These are phyloP conservation scores for Drosophila paramelanica DNA, from an alignment of 2,888 invertebrate genomes.

Conservation along the genomic window DNA sequence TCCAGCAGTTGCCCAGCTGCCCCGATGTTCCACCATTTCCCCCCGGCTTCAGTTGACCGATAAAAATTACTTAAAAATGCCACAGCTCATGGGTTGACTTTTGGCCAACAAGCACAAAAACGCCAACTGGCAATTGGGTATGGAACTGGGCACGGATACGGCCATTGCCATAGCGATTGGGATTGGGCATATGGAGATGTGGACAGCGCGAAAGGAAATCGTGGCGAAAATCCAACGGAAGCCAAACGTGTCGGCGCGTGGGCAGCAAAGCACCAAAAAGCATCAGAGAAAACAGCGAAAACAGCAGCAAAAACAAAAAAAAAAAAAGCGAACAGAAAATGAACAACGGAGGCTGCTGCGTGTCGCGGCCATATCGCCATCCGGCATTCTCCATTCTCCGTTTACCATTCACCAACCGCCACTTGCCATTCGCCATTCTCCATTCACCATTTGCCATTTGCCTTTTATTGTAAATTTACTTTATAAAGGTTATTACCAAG, in stretches of 20 bases:
- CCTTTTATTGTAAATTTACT: conserved; percentile 80
- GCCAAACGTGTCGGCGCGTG: conserved; percentile 67
- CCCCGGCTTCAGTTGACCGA: conserved; percentile 64
- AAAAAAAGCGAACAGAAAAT: conserved; percentile 18
- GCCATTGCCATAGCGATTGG: neutral
- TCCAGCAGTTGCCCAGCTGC: neutral
- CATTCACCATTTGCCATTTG: conserved; percentile 47
- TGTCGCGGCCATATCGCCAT: conserved; percentile 40
- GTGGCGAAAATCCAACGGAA: conserved; percentile 76
- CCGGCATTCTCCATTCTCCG: conserved; percentile 15
- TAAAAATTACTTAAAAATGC: conserved; percentile 84
- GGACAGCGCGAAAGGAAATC: conserved; percentile 73
- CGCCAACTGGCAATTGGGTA: conserved; percentile 32
- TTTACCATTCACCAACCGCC: conserved; percentile 11
- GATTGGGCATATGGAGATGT: neutral
- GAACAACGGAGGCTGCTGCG: conserved; percentile 25
- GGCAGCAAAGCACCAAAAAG: conserved; percentile 55
- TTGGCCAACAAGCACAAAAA: conserved; percentile 76
- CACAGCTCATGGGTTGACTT: conserved; percentile 84
- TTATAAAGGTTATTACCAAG: conserved; percentile 76
- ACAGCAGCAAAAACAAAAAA: conserved; percentile 6
- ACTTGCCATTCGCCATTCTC: conserved; percentile 31
- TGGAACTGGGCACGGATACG: conserved; percentile 11
- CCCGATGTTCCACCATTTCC: conserved; percentile 2
- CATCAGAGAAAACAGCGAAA: conserved; percentile 32